Conservation (phyloP, 2,797 vertebrate species). For the Spinibarbus caldwelli region DNA sequence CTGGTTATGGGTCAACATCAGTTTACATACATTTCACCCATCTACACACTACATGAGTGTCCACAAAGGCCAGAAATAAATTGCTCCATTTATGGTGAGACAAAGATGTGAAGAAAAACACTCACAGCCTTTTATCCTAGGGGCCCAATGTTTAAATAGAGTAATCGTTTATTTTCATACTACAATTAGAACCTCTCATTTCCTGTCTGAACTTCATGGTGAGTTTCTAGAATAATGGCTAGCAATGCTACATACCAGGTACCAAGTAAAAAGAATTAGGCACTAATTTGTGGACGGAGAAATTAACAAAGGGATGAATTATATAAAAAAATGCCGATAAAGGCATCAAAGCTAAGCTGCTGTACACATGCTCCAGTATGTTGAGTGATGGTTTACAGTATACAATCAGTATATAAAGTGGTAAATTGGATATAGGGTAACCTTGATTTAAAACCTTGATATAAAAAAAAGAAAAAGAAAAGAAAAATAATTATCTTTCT, state of each 20-base stretch:
- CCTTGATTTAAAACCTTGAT: not conserved
- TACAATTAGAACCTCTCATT: constrained; percentile 47
- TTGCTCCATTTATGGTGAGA: constrained; percentile 32
- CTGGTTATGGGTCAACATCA: constrained; percentile 62
- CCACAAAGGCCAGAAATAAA: constrained; percentile 61
- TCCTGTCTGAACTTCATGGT: constrained; percentile 6
- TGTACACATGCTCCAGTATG: not conserved
- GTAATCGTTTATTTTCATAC: constrained; percentile 61
- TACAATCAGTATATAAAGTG: not conserved
- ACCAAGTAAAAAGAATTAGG: not conserved
- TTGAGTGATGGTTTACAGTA: too few species aligned
- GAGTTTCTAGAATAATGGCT: not conserved
- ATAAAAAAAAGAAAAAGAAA: not conserved
- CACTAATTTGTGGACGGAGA: not conserved
- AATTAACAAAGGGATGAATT: not conserved
- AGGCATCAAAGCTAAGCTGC: not conserved
- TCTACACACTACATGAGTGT: constrained; percentile 17
- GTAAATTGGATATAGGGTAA: not conserved
- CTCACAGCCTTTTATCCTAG: constrained; percentile 38
- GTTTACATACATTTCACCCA: constrained; percentile 45
- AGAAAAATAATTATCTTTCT: not conserved
- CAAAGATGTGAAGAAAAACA: constrained; percentile 44
- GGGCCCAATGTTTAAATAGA: constrained; percentile 11
- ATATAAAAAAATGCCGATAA: not conserved
- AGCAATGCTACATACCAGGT: constrained; percentile 37